A percentile compares a stretch with the other conserved stretches of the same genome.
Conservation (phyloP, 2,888 invertebrate species). For the Myathropa florea region DNA sequence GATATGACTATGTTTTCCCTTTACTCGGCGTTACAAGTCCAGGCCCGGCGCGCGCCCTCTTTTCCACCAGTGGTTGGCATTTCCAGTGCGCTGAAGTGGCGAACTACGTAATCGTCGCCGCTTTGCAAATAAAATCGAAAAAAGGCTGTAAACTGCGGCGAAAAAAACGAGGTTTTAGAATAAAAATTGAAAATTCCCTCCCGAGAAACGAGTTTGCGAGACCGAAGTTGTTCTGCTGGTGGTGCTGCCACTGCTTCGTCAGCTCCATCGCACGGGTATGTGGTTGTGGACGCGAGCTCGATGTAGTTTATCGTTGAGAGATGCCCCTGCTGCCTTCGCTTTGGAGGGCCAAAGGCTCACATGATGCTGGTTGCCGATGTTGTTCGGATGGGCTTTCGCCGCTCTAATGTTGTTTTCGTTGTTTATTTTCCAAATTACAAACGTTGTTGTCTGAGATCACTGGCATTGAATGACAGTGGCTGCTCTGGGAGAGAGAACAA, state of each 20-base stretch:
- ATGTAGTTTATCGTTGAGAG: background rate
- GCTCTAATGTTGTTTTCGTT: slow-evolving; percentile 34
- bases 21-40: background rate
- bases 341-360: slow-evolving; percentile 10
- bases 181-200: slow-evolving; percentile 51
- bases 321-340: background rate
- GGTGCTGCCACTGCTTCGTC: slow-evolving; percentile 50
- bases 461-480: slow-evolving; percentile 16
- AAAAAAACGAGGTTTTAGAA: background rate
- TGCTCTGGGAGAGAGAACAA: slow-evolving; percentile 27
- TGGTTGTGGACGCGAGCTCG: slow-evolving; percentile 16
- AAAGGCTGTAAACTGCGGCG: slow-evolving; percentile 18
- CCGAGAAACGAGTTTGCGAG: slow-evolving; percentile 58
- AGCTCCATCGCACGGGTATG: slow-evolving; percentile 28
- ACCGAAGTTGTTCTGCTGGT: slow-evolving; percentile 43
- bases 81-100: slow-evolving; percentile 8
- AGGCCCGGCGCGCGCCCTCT: background rate
- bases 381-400: slow-evolving; percentile 41
- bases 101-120: slow-evolving; percentile 31
- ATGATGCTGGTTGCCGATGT: slow-evolving; percentile 49
- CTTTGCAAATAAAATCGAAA: slow-evolving; percentile 17
- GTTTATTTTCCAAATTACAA: slow-evolving; percentile 27
- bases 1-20: background rate
- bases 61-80: background rate
- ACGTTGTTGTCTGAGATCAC: background rate